Base-by-base conservation (phyloP, 2,888 invertebrate genomes). In the Chymomyza caudatula region DNA sequence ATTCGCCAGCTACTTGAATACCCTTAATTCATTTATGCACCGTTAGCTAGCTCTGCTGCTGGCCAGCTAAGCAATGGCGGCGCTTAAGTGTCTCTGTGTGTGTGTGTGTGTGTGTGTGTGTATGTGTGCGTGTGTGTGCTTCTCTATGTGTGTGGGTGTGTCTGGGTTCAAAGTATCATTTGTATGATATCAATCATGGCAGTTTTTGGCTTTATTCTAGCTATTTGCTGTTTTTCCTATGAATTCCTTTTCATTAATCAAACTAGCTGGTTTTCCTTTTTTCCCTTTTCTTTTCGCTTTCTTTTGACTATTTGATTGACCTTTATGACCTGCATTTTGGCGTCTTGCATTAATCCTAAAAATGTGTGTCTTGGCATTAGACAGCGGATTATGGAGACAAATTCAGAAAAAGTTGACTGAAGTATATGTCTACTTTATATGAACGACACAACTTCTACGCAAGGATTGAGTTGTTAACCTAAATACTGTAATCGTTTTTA, bases 111-210 rank as follows among this genome's bases (percentile, higher is more conserved):
- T 6, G 8, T 4, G 29, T 37, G 8, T 37, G 29, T 25, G 5
- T 5, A 4, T 6, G 25, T 25, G 3, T 8, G 29, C 8, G 2
- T 37, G 11, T 37, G 2, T 37, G 2, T 37, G 11, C 11, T 3
- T 8, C 29, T 37, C 29, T 11, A 2, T 59, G 59, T 55, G 54
- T 53, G 58, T 13, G 13, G 54, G 64, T 54, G 58, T 49, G 17
- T 43, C 15, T 47, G 44, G 47, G 44, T 17, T 61, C 20, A 55
- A 62, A 62, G 56, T 58, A 67, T 60, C 52, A 63, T 71, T 69
- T 63, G 57, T 58, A 55, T 52, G 59, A 69, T 67, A 81, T 80
- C 76, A 81, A 81, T 76, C 77, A 79, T 70, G 68, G 65, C 49
- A 71, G 72, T 65, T 67, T 69, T 66, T 58, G 73, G 66, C 69